A percentile compares a stretch with the other conserved stretches of the same genome.
These are phyloP conservation scores for Chymomyza costata DNA, from an alignment of 1,140 invertebrate species.

Conservation along the genomic window DNA sequence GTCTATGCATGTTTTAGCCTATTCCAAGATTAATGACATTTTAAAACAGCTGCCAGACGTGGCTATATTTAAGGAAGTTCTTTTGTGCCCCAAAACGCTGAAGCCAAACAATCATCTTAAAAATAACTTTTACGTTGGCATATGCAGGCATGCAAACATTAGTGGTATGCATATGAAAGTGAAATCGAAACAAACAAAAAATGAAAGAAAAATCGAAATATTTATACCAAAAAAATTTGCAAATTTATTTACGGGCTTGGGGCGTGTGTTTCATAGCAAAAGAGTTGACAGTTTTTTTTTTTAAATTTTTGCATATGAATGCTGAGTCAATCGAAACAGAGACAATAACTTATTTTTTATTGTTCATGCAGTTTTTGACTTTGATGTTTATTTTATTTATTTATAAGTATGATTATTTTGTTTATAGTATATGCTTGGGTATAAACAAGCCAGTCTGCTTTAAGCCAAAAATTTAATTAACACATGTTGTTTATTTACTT, in stretches of 20 bases:
- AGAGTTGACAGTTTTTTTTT: background rate
- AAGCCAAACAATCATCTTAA: no score
- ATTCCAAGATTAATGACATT: constrained; percentile 48
- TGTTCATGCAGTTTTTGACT: background rate
- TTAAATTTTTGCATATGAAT: constrained; percentile 21
- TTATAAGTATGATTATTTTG: no score
- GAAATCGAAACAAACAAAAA: constrained; percentile 22
- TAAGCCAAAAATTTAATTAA: no score
- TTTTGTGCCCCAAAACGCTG: no score
- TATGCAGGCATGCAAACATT: constrained; percentile 2
- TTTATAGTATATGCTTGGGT: no score
- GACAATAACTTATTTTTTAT: background rate
- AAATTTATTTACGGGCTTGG: constrained; percentile 16
- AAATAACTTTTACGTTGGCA: no score
- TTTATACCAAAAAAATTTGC: constrained; percentile 16
- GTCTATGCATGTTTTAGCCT: constrained; percentile 5
- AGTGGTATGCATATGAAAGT: constrained; percentile 38
- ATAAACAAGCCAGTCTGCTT: no score
- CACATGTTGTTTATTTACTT: no score
- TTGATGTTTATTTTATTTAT: constrained; percentile 35
- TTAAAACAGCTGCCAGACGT: constrained; percentile 27
- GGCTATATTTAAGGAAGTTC: constrained; percentile 31
- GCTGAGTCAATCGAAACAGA: background rate
- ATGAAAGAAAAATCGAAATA: constrained; percentile 2
- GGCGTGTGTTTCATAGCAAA: constrained; percentile 4